These are phyloP conservation scores for Lepus americanus DNA, from an alignment of 2,113 vertebrate species.

Conservation along the genomic window DNA sequence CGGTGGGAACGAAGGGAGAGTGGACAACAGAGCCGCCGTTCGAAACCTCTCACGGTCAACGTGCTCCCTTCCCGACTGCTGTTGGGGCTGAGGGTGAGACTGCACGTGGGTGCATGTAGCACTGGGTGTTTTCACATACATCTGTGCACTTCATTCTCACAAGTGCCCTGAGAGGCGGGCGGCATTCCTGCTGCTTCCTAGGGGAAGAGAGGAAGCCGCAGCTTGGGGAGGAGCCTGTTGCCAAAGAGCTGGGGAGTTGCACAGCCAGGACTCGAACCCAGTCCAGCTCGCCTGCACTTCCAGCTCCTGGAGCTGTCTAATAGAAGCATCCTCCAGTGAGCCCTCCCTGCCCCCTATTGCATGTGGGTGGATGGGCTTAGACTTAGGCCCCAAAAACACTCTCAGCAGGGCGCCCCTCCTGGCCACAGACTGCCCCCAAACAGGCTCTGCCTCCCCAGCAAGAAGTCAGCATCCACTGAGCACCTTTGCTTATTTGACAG, in stretches of 20 bases:
- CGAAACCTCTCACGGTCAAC: background rate
- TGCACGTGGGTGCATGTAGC: background rate
- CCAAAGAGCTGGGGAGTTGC: background rate
- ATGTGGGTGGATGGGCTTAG: background rate
- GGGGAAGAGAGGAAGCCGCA: background rate
- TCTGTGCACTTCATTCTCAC: background rate
- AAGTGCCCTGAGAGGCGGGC: background rate
- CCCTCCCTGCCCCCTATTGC: background rate
- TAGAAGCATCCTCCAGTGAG: background rate
- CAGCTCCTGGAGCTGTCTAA: background rate
- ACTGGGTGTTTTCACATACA: background rate
- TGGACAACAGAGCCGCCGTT: background rate
- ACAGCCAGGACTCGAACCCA: background rate
- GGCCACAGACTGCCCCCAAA: background rate
- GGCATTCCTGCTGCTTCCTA: background rate
- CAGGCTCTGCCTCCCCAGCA: background rate
- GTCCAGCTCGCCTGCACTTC: background rate
- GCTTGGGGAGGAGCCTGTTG: background rate
- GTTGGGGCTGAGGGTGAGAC: accelerated
- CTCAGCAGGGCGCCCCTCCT: background rate
- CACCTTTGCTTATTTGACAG: background rate
- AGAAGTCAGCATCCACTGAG: background rate
- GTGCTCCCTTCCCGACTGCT: background rate
- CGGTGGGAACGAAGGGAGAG: background rate
- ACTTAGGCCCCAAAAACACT: background rate